These are phyloP conservation scores for Megaceryle alcyon DNA, from an alignment of 2,797 vertebrate genomes.

Conservation along the genomic window DNA sequence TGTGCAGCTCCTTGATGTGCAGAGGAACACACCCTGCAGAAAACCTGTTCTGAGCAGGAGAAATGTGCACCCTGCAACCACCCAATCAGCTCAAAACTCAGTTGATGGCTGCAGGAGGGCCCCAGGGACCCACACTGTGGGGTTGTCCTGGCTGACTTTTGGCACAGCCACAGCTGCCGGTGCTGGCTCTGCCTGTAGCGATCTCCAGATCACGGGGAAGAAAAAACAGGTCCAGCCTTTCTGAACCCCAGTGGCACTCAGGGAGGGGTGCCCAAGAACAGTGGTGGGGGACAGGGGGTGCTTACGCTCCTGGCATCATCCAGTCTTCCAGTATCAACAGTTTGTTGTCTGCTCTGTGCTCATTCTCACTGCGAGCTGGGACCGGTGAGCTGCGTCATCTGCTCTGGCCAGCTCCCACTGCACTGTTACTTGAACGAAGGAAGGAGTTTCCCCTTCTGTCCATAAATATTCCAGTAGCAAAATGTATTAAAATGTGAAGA, in stretches of 20 bases:
- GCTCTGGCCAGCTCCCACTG: not conserved
- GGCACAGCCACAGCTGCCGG: rapidly evolving
- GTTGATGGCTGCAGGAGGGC: not conserved
- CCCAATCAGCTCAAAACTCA: not conserved
- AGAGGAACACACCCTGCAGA: not conserved
- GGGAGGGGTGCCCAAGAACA: not conserved
- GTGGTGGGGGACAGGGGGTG: not conserved
- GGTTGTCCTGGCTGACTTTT: not conserved
- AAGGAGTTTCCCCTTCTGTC: conserved; percentile 52
- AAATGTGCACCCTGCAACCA: not conserved
- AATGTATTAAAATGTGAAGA: conserved; percentile 58
- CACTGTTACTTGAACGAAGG: conserved; percentile 67
- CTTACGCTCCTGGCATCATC: not conserved
- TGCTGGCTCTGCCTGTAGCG: not conserved
- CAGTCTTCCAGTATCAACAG: conserved; percentile 30
- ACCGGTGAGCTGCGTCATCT: not conserved
- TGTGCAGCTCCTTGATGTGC: not conserved
- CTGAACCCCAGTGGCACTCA: not conserved
- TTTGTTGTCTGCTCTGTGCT: not conserved
- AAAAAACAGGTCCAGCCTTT: not conserved
- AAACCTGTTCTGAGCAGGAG: not conserved
- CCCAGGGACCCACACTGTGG: not conserved
- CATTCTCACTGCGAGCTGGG: not conserved
- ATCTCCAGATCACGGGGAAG: not conserved
- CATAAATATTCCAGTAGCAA: conserved; percentile 67